Percentiles rank a stretch among this genome's conserved stretches.
phyloP scores from a whole-genome alignment of 2,113 vertebrate genomes.

The Notothenia rossii region DNA sequence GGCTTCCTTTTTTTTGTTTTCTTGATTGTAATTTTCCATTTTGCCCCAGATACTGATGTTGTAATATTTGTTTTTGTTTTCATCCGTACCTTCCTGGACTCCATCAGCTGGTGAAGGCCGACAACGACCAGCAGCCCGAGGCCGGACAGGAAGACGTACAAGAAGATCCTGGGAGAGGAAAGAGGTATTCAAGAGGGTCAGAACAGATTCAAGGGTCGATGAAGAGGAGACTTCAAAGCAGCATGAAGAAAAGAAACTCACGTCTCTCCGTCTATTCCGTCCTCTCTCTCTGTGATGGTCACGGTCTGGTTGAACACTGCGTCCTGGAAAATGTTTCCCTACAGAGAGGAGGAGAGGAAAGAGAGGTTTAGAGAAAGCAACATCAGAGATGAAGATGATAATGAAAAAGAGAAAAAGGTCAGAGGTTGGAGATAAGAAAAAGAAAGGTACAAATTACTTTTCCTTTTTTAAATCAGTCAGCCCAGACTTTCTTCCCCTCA shows the following conservation, averaged over 20 bases:
- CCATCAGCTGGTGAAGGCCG: slow-evolving; percentile 95
- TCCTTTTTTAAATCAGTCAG: no score
- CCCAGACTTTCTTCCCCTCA: no score
- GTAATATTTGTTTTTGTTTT: not conserved
- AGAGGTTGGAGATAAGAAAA: no score
- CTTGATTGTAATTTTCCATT: not conserved
- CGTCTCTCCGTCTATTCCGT: slow-evolving; percentile 98
- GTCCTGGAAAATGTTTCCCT: slow-evolving; percentile 97
- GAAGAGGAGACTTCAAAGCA: no score
- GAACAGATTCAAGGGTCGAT: no score
- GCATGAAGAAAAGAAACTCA: slow-evolving; percentile 72
- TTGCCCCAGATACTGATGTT: not conserved
- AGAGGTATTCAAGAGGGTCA: no score
- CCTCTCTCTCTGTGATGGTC: slow-evolving; percentile 94
- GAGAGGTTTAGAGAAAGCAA: no score
- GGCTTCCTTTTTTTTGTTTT: not conserved
- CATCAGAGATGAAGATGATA: no score
- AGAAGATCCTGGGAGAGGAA: slow-evolving; percentile 90
- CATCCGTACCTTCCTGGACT: slow-evolving; percentile 93
- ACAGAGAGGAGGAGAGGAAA: not conserved
- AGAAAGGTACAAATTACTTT: no score
- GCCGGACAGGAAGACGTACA: slow-evolving; percentile 97
- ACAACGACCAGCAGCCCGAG: slow-evolving; percentile 93
- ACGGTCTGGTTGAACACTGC: slow-evolving; percentile 99
- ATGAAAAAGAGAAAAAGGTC: no score